Evolutionary conservation across 2,797 vertebrate species (phyloP).

Genomic region (Mallotus villosus): DNA sequence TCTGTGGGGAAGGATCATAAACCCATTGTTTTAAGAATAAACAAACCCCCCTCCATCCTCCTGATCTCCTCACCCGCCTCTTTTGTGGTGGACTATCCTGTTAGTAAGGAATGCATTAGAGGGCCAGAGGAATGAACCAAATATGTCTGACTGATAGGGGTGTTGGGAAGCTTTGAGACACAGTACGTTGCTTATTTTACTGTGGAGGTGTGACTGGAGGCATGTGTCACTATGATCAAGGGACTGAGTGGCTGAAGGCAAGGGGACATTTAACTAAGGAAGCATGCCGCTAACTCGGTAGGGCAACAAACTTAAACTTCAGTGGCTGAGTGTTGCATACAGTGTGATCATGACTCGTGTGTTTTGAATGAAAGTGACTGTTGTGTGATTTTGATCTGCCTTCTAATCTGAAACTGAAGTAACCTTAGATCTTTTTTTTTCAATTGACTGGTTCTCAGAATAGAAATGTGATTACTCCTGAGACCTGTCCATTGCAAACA

Average conservation of each 20-base stretch:
- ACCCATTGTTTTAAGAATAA: slow-evolving; percentile 58
- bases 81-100: slow-evolving; percentile 33
- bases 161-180: background rate
- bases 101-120: slow-evolving; percentile 23
- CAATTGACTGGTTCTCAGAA: background rate
- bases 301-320: background rate
- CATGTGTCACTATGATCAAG: slow-evolving; percentile 3
- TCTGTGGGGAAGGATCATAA: slow-evolving; percentile 30
- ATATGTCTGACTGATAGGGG: slow-evolving; percentile 21
- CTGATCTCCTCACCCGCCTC: slow-evolving; percentile 25
- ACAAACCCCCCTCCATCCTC: slow-evolving; percentile 31
- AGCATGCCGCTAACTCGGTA: background rate
- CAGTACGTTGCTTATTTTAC: background rate
- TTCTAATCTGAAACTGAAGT: background rate
- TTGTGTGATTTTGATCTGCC: background rate
- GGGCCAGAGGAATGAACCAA: slow-evolving; percentile 33
- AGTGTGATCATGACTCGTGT: background rate
- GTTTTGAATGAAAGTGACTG: slow-evolving; percentile 6
- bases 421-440: background rate
- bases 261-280: background rate
- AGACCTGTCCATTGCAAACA: background rate
- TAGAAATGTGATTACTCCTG: background rate
- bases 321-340: background rate
- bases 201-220: slow-evolving; percentile 17
- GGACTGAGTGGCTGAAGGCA: background rate